Evolutionary conservation across 2,888 invertebrate species (phyloP).

Genomic region (Trissolcus brochymenae): DNA sequence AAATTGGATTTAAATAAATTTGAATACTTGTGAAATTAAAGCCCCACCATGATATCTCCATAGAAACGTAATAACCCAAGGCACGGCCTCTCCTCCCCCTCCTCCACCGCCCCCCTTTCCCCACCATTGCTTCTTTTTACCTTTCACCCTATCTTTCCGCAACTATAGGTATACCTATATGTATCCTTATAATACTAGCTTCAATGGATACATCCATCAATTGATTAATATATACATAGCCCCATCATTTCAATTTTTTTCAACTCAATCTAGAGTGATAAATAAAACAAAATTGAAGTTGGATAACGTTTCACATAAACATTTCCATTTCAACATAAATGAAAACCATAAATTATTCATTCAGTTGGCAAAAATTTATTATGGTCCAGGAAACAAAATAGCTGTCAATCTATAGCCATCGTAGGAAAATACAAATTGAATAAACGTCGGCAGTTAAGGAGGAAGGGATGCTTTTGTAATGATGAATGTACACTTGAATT

Average conservation of each 20-base stretch:
- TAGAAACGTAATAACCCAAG: constrained; percentile 72
- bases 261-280: constrained; percentile 33
- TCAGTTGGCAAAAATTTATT: too few relatives aligned
- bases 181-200: constrained; percentile 62
- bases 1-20: constrained; percentile 74
- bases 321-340: too few relatives aligned
- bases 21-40: constrained; percentile 75
- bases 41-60: constrained; percentile 72
- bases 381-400: too few relatives aligned
- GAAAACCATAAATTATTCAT: too few relatives aligned
- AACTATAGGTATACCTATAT: too few relatives aligned
- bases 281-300: too few relatives aligned
- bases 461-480: too few relatives aligned
- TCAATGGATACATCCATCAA: constrained; percentile 55
- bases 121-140: constrained; percentile 54
- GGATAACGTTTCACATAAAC: too few relatives aligned
- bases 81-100: constrained; percentile 59
- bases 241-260: constrained; percentile 43
- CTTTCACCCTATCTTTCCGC: constrained; percentile 59
- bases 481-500: too few relatives aligned
- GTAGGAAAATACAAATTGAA: too few relatives aligned
- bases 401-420: too few relatives aligned
- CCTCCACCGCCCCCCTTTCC: constrained; percentile 35
- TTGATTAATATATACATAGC: constrained; percentile 34
- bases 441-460: too few relatives aligned